phyloP scores from a whole-genome alignment of 2,113 vertebrate genomes.

The Microcebus tavaratra region DNA sequence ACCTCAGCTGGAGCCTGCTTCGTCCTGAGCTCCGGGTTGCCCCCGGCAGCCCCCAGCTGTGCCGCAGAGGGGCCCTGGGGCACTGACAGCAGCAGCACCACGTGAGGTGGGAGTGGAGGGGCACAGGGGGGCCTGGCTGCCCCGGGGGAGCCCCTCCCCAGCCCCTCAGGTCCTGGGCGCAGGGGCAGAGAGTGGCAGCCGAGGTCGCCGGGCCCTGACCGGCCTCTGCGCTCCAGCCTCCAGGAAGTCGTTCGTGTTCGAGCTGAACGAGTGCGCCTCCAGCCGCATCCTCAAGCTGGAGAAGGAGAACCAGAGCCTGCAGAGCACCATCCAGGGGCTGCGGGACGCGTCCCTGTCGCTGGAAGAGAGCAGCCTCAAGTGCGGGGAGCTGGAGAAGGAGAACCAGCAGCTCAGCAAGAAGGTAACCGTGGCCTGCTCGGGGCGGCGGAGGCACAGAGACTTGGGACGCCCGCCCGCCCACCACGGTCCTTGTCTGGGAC shows the following conservation, averaged over 20 bases:
- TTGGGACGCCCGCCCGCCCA: neutral
- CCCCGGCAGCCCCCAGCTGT: neutral
- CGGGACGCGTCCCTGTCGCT: constrained; percentile 89
- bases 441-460: no score
- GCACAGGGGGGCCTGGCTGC: neutral
- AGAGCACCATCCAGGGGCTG: constrained; percentile 92
- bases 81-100: no score
- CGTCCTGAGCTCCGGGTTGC: neutral
- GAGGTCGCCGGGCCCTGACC: neutral
- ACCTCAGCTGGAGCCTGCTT: rapidly evolving
- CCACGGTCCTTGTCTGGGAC: rapidly evolving
- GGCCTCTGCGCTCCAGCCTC: constrained; percentile 83
- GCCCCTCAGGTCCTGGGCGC: rapidly evolving
- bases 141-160: neutral
- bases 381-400: constrained; percentile 91
- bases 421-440: constrained; percentile 80
- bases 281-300: constrained; percentile 96
- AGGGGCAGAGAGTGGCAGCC: neutral
- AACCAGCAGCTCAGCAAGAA: constrained; percentile 94
- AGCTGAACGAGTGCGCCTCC: constrained; percentile 96
- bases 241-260: constrained; percentile 94
- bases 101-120: no score
- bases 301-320: constrained; percentile 97
- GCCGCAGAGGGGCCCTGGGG: neutral
- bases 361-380: constrained; percentile 90